Conservation (phyloP, 1,140 invertebrate species). For the Cydia fagiglandana region DNA sequence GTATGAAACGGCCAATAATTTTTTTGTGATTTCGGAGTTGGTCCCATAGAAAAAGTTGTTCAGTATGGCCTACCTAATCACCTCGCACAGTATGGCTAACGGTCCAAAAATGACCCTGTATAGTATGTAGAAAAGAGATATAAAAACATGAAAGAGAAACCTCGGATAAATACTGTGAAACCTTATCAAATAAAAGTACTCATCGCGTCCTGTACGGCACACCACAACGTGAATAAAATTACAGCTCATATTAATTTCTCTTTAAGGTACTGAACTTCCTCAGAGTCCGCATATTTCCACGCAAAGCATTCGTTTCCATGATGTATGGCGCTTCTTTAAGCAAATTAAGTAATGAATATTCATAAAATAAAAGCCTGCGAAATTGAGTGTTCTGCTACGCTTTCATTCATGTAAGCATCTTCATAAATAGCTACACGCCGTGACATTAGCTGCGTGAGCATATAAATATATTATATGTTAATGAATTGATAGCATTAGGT, state of each 20-base stretch:
- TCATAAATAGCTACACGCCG: slow-evolving; percentile 9
- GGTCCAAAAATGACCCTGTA: no score
- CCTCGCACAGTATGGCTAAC: no score
- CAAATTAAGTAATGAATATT: slow-evolving; percentile 74
- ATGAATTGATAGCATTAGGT: neutral
- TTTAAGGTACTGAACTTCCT: slow-evolving; percentile 32
- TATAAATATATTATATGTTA: neutral
- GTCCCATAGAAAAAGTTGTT: no score
- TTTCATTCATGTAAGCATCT: slow-evolving; percentile 22
- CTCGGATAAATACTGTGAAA: neutral
- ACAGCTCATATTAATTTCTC: slow-evolving; percentile 30
- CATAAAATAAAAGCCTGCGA: slow-evolving; percentile 58
- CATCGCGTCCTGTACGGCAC: slow-evolving; percentile 14
- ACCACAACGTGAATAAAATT: slow-evolving; percentile 25
- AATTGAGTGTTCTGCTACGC: slow-evolving; percentile 49
- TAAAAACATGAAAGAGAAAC: slow-evolving; percentile 1
- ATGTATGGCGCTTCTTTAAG: slow-evolving; percentile 66
- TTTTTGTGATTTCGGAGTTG: no score
- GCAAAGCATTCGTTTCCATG: slow-evolving; percentile 51
- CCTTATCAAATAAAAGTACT: slow-evolving; percentile 21
- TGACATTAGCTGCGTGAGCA: neutral
- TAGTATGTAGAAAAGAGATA: no score
- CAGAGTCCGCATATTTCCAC: slow-evolving; percentile 57
- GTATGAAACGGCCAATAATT: no score
- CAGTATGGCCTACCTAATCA: no score